phyloP scores from a whole-genome alignment of 2,113 vertebrate species.

The Anarrhichthys ocellatus region DNA sequence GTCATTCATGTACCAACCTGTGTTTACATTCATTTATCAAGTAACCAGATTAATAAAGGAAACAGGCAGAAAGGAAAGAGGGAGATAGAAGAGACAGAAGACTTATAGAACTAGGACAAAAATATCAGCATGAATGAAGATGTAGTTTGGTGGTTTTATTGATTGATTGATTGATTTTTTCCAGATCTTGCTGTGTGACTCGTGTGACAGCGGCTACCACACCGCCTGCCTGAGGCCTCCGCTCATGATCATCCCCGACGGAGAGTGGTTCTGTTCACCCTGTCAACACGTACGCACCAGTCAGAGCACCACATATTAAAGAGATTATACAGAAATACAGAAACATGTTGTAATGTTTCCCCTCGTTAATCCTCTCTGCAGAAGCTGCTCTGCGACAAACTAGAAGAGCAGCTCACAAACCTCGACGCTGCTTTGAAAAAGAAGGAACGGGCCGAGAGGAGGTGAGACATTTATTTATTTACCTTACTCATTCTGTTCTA shows the following conservation, averaged over 20 bases:
- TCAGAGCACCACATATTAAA: not conserved
- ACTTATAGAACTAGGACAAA: too few species aligned
- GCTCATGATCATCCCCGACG: conserved; percentile 97
- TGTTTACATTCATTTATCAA: too few species aligned
- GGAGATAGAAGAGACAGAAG: too few species aligned
- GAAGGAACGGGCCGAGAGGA: conserved; percentile 95
- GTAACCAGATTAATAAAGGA: too few species aligned
- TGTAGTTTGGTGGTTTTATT: not conserved
- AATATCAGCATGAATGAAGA: not conserved
- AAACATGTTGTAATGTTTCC: not conserved
- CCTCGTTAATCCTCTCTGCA: conserved; percentile 59
- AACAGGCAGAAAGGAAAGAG: too few species aligned
- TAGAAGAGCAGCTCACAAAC: conserved; percentile 93
- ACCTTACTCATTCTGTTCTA: too few species aligned
- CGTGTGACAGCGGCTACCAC: conserved; percentile 96
- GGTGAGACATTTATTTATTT: conserved; percentile 75
- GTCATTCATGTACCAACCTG: too few species aligned
- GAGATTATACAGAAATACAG: rapidly evolving
- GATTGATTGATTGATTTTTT: not conserved
- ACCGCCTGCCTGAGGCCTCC: conserved; percentile 97
- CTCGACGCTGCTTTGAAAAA: conserved; percentile 96
- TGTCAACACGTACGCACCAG: conserved; percentile 93
- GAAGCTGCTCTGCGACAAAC: conserved; percentile 95
- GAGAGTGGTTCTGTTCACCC: conserved; percentile 98
- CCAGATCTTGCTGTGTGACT: conserved; percentile 95